phyloP scores from a whole-genome alignment of 2,888 invertebrate species.

The Eudemis profundana region DNA sequence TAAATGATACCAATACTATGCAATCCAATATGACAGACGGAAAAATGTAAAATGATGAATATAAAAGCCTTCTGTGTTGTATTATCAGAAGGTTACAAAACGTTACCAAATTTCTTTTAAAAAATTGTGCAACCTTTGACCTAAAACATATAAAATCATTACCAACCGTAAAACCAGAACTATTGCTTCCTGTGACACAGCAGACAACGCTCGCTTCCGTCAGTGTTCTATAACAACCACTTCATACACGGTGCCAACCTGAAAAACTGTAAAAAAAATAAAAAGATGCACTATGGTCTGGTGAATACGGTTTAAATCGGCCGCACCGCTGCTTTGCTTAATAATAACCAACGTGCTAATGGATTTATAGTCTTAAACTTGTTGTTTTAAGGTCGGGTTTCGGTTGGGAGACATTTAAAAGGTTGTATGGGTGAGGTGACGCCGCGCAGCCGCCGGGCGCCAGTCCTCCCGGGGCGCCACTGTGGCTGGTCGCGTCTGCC shows the following conservation, averaged over 20 bases:
- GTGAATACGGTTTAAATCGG: not conserved
- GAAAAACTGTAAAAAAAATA: not conserved
- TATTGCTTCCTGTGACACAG: constrained; percentile 41
- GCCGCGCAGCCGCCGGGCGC: constrained; percentile 73
- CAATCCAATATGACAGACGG: too few relatives aligned
- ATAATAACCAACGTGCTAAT: not conserved
- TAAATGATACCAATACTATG: too few relatives aligned
- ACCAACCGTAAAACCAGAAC: constrained; percentile 37
- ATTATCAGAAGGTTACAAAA: not conserved
- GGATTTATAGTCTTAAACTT: not conserved
- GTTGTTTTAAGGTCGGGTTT: not conserved
- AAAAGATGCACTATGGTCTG: not conserved
- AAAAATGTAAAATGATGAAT: too few relatives aligned
- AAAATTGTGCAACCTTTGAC: constrained; percentile 29
- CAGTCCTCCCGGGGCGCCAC: constrained; percentile 78
- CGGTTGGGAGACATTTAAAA: constrained; percentile 10
- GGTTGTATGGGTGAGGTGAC: constrained; percentile 55
- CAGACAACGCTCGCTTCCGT: constrained; percentile 35
- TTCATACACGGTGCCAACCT: constrained; percentile 21
- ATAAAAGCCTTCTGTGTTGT: too few relatives aligned
- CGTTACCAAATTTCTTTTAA: not conserved
- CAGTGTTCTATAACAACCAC: constrained; percentile 30
- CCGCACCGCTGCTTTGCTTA: constrained; percentile 1
- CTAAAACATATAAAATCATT: constrained; percentile 40
- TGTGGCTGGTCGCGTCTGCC: constrained; percentile 64